Conservation (phyloP, 2,113 vertebrate genomes). For the Neomonachus schauinslandi region DNA sequence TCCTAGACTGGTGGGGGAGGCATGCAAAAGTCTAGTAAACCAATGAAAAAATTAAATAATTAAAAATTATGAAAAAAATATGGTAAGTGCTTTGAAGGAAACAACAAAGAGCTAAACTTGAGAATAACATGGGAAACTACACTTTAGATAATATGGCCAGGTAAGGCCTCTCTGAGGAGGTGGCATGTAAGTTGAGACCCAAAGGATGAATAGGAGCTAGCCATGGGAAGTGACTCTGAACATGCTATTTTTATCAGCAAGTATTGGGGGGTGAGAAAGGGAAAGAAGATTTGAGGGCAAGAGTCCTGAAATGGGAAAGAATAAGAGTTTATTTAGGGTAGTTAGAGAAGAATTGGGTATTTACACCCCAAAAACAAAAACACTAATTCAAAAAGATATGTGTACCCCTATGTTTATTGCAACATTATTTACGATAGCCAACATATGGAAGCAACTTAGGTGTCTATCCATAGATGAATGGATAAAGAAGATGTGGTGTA, state of each 20-base stretch:
- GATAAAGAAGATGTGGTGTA: background rate
- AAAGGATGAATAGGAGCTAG: background rate
- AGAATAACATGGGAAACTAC: background rate
- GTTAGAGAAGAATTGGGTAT: background rate
- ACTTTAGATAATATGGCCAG: background rate
- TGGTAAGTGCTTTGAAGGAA: background rate
- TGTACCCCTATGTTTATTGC: background rate
- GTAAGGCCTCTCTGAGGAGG: background rate
- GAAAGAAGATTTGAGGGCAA: background rate
- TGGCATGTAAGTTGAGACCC: background rate
- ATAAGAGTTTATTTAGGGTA: background rate
- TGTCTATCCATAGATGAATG: background rate
- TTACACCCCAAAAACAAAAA: background rate
- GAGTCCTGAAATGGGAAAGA: background rate
- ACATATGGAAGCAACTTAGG: background rate
- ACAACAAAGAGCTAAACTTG: background rate
- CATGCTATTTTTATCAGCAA: background rate
- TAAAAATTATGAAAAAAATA: background rate
- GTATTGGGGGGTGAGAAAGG: background rate
- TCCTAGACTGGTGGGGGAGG: background rate
- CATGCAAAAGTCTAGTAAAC: background rate
- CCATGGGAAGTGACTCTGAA: background rate
- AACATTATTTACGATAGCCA: background rate
- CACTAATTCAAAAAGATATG: background rate
- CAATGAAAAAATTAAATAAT: background rate